Conservation (phyloP, 2,113 vertebrate species). For the Cochlearius cochlearius region DNA sequence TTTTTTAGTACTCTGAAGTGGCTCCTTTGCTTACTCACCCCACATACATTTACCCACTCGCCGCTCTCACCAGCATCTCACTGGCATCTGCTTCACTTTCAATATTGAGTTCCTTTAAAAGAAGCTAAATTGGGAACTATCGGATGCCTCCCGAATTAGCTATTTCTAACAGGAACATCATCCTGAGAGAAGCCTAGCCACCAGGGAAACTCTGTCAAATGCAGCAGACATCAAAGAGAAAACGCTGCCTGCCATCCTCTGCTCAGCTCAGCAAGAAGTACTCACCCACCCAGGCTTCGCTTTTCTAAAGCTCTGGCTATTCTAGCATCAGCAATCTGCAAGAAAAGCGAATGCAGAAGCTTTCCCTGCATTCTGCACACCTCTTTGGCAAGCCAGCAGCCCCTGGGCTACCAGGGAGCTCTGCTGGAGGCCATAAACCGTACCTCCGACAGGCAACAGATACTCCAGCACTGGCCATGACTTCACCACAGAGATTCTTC, state of each 20-base stretch:
- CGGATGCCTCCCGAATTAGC: constrained; percentile 40
- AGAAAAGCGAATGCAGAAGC: background rate
- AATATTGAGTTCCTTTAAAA: constrained; percentile 36
- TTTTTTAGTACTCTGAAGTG: background rate
- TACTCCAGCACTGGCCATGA: background rate
- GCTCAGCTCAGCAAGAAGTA: background rate
- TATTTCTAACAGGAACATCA: constrained; percentile 36
- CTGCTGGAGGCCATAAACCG: background rate
- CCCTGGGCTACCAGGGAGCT: background rate
- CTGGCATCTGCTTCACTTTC: background rate
- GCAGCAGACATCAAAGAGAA: constrained; percentile 47
- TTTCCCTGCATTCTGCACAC: background rate
- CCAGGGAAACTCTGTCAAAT: constrained; percentile 24
- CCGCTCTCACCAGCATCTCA: background rate
- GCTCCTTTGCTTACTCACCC: background rate
- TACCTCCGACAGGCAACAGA: background rate
- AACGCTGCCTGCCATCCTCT: background rate
- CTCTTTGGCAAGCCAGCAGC: background rate
- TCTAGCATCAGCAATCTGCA: background rate
- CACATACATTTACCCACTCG: background rate
- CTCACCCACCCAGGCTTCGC: background rate
- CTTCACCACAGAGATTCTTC: background rate
- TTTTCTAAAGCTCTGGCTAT: background rate
- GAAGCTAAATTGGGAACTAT: constrained; percentile 34
- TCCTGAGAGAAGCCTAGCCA: constrained; percentile 7